Evolutionary conservation across 2,888 invertebrate species (phyloP).

Genomic region (Shargacucullia verbasci): DNA sequence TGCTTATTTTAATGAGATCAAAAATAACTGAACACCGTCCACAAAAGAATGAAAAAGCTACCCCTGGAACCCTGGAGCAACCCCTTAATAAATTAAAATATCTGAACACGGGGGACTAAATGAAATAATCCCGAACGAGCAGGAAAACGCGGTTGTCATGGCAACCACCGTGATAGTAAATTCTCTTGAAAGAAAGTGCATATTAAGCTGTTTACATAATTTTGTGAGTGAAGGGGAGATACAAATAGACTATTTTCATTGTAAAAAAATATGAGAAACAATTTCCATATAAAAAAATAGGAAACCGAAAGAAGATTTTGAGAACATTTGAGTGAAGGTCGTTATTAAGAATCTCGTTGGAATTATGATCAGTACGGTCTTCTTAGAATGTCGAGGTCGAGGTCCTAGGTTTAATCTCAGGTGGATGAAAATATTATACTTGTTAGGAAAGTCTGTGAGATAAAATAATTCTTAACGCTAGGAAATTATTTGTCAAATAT

Average conservation of each 20-base stretch:
- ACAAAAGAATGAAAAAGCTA: conserved; percentile 34
- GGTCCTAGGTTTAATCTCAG: no score
- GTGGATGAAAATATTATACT: no score
- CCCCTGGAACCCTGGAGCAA: conserved; percentile 17
- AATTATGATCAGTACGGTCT: not conserved
- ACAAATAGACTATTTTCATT: conserved; percentile 17
- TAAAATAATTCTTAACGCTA: no score
- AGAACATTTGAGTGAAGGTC: not conserved
- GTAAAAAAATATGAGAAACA: conserved; percentile 12
- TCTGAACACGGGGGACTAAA: conserved; percentile 42
- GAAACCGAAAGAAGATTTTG: not conserved
- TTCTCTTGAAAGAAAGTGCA: conserved; percentile 42
- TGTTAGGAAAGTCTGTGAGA: no score
- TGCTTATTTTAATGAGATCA: no score
- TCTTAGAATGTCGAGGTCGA: no score
- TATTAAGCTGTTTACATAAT: conserved; percentile 51
- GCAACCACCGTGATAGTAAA: conserved; percentile 46
- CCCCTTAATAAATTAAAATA: conserved; percentile 53
- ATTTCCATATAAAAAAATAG: conserved; percentile 7
- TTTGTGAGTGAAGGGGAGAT: conserved; percentile 25
- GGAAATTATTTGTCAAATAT: no score
- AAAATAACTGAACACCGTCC: conserved; percentile 4
- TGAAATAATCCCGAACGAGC: conserved; percentile 41
- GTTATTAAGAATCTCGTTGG: not conserved
- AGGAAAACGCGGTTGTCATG: conserved; percentile 38